Conservation (phyloP, 2,113 vertebrate species). For the Falcunculus frontatus region DNA sequence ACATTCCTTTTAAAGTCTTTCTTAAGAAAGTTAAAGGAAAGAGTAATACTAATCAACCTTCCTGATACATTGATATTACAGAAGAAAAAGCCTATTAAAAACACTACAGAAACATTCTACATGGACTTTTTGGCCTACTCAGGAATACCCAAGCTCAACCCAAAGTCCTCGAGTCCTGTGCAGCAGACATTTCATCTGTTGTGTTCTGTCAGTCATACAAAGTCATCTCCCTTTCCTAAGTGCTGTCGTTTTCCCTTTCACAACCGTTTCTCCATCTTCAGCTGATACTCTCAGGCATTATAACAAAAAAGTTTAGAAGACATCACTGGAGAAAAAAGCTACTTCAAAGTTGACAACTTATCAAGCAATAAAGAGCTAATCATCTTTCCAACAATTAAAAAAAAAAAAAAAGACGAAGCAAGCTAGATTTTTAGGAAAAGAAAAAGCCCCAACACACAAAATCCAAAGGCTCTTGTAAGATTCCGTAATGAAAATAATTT, state of each 20-base stretch:
- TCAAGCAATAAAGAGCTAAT: not conserved
- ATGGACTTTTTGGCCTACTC: not conserved
- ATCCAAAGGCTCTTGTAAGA: not conserved
- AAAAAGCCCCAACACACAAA: not conserved
- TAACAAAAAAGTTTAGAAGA: not conserved
- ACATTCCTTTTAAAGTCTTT: not conserved
- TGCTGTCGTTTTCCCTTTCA: not conserved
- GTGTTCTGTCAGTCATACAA: not conserved
- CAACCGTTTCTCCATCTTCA: not conserved
- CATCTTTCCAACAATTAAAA: not conserved
- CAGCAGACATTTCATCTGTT: not conserved
- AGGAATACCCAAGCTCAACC: not conserved
- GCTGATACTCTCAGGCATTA: not conserved
- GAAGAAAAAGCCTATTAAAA: not conserved
- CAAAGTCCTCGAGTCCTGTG: not conserved
- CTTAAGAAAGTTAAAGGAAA: not conserved
- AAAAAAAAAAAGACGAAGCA: not conserved
- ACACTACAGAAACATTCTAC: not conserved
- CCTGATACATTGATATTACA: not conserved
- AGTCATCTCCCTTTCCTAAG: not conserved
- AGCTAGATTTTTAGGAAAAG: not conserved
- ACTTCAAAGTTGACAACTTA: not conserved
- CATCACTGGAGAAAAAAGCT: not conserved
- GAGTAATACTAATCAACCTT: not conserved
- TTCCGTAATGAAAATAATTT: not conserved